Percentiles rank a stretch among this genome's conserved stretches.
These are phyloP conservation scores for Poecilia latipinna DNA, from an alignment of 2,113 vertebrate genomes.

Conservation along the genomic window DNA sequence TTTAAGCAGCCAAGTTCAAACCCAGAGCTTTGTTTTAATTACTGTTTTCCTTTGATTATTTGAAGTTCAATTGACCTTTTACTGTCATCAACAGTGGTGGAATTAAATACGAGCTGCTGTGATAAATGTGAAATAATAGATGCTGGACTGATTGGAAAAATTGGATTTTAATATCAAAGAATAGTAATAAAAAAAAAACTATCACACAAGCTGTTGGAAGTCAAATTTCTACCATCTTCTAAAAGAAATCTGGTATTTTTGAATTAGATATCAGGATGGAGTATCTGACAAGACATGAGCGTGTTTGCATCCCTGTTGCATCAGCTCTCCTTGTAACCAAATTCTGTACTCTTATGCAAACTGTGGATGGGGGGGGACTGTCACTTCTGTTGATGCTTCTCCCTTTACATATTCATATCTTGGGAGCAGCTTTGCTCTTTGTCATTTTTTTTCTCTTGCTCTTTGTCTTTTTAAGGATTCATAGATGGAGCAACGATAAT, in stretches of 20 bases:
- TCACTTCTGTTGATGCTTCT: neutral
- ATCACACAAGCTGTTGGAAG: neutral
- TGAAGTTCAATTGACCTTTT: neutral
- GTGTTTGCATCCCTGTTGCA: neutral
- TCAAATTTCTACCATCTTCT: neutral
- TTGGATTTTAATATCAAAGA: neutral
- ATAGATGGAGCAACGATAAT: neutral
- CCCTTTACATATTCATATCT: neutral
- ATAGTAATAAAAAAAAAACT: neutral
- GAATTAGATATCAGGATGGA: neutral
- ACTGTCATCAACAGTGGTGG: neutral
- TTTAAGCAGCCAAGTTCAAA: neutral
- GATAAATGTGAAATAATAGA: neutral
- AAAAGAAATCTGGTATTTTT: neutral
- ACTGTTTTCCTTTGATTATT: neutral
- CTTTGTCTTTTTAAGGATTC: neutral
- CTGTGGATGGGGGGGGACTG: neutral
- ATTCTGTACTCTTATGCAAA: neutral
- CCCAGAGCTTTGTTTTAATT: neutral
- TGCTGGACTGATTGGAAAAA: neutral
- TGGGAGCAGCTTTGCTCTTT: neutral
- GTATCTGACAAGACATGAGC: neutral
- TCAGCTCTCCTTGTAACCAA: neutral
- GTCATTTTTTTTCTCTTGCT: too few species aligned
- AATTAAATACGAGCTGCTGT: neutral